Percentiles rank a stretch among this genome's conserved stretches.
Evolutionary conservation across 1,140 invertebrate species (phyloP).

Genomic region (Ganaspis sp.): DNA sequence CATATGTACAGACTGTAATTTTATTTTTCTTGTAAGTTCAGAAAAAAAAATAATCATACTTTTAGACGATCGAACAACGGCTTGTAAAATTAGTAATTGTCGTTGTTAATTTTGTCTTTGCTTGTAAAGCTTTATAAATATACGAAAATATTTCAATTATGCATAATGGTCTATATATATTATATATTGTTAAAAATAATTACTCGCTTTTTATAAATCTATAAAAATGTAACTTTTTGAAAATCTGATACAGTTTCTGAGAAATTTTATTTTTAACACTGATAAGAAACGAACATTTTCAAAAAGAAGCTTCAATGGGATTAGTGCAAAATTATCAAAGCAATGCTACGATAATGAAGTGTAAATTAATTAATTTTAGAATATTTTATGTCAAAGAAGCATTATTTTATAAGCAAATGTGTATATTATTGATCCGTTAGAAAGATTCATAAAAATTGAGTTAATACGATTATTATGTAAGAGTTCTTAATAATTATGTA

Average conservation of each 20-base stretch:
- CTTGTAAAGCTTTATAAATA: background rate
- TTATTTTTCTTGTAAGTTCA: background rate
- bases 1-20: slow-evolving; percentile 21
- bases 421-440: background rate
- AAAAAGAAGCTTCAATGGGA: background rate
- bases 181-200: too few relatives aligned
- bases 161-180: too few relatives aligned
- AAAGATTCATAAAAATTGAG: background rate
- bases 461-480: slow-evolving; percentile 3
- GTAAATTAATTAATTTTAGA: background rate
- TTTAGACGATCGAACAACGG: background rate
- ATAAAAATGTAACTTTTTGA: too few relatives aligned
- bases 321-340: background rate
- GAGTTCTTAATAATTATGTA: slow-evolving; percentile 3
- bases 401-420: background rate
- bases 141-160: too few relatives aligned
- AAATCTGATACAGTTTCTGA: too few relatives aligned
- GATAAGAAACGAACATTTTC: too few relatives aligned
- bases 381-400: background rate
- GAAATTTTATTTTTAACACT: too few relatives aligned
- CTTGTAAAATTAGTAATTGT: background rate
- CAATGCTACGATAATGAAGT: background rate
- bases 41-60: background rate
- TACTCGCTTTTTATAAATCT: too few relatives aligned
- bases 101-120: background rate